Conservation (phyloP, 35 echinoderm and acorn worm species). For the Patiria miniata region DNA sequence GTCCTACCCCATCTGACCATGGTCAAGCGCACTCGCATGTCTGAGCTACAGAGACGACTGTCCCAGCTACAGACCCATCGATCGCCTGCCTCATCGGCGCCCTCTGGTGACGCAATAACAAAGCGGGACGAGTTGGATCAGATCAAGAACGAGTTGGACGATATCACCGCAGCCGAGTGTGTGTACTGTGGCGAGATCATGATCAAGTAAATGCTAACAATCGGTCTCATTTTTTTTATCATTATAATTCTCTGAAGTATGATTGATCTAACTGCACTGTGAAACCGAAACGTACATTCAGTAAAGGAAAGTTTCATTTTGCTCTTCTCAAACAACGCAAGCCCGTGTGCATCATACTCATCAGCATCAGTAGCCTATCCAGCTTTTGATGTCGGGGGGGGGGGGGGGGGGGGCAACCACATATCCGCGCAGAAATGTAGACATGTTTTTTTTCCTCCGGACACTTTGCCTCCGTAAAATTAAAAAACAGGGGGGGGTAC, state of each 20-base stretch:
- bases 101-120: conserved; percentile 49
- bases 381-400: too few relatives aligned
- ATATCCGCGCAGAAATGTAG: too few relatives aligned
- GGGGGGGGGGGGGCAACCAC: too few relatives aligned
- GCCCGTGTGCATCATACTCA: not conserved
- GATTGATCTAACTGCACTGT: too few relatives aligned
- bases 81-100: conserved; percentile 6
- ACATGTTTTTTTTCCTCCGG: too few relatives aligned
- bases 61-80: conserved; percentile 33
- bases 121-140: conserved; percentile 83
- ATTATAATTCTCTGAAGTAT: too few relatives aligned
- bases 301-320: too few relatives aligned
- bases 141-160: conserved; percentile 81
- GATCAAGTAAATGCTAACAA: conserved; percentile 67
- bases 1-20: conserved; percentile 78
- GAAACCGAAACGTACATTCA: too few relatives aligned
- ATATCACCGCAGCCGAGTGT: conserved; percentile 91
- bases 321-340: too few relatives aligned
- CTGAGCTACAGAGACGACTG: conserved; percentile 68
- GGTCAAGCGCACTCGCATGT: conserved; percentile 60
- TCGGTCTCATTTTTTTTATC: not conserved
- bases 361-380: too few relatives aligned
- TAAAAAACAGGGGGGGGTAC: too few relatives aligned
- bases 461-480: too few relatives aligned
- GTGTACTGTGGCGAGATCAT: conserved; percentile 98